phyloP scores from a whole-genome alignment of 2,888 invertebrate species.

The Ypsolopha scabrella region DNA sequence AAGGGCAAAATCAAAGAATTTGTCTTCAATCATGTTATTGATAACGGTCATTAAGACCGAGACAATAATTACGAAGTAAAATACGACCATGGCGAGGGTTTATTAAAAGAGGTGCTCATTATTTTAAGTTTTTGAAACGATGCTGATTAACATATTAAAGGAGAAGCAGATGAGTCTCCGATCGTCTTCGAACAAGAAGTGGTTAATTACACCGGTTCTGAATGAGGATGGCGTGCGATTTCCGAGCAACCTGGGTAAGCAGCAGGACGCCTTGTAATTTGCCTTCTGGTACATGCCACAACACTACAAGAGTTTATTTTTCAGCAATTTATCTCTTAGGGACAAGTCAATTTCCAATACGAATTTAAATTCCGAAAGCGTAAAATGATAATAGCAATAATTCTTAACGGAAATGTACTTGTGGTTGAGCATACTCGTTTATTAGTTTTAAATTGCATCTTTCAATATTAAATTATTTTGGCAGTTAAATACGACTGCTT shows the following conservation, averaged over 20 bases:
- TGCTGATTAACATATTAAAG: constrained; percentile 19
- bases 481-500: no score
- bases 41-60: constrained; percentile 14
- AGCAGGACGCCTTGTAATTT: constrained; percentile 31
- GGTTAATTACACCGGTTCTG: constrained; percentile 17
- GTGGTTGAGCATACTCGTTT: no score
- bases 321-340: constrained; percentile 1
- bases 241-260: constrained; percentile 8
- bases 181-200: constrained; percentile 11
- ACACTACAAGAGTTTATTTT: constrained; percentile 6
- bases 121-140: constrained; percentile 11
- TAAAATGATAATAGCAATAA: neutral
- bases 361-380: constrained; percentile 7
- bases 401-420: neutral
- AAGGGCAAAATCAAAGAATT: constrained; percentile 11
- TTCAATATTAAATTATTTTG: no score
- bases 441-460: no score
- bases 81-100: constrained; percentile 9
- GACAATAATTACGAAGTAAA: constrained; percentile 11
- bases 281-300: constrained; percentile 13
- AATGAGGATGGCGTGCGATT: constrained; percentile 3
- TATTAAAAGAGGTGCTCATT: constrained; percentile 15
- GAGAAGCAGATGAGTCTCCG: constrained; percentile 7
- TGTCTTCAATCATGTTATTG: constrained; percentile 15
- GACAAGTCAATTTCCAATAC: constrained; percentile 9